Conservation (phyloP, 2,888 invertebrate genomes). For the Caenorhabditis wallacei region DNA sequence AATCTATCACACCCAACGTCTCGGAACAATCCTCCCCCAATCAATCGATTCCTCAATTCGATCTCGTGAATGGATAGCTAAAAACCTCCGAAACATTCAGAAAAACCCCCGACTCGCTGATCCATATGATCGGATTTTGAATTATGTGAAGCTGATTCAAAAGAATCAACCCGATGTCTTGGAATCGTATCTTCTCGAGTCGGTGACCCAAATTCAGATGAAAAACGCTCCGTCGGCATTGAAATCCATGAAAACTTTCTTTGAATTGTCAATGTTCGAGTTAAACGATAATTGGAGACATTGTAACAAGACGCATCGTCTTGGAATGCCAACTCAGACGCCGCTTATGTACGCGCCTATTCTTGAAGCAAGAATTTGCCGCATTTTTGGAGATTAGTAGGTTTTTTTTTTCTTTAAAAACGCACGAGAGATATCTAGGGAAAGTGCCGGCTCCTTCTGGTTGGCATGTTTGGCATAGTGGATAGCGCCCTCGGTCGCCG, state of each 20-base stretch:
- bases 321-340: slow-evolving; percentile 20
- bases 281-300: neutral
- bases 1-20: neutral
- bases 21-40: neutral
- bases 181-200: slow-evolving; percentile 56
- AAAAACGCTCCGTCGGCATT: slow-evolving; percentile 49
- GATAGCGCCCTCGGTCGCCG: no score
- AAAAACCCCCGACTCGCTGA: slow-evolving; percentile 19
- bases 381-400: slow-evolving; percentile 65
- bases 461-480: no score
- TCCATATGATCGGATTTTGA: slow-evolving; percentile 16
- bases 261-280: slow-evolving; percentile 61
- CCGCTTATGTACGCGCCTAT: slow-evolving; percentile 66
- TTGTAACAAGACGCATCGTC: neutral
- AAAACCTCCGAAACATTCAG: slow-evolving; percentile 17
- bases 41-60: slow-evolving; percentile 49
- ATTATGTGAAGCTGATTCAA: slow-evolving; percentile 18
- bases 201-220: slow-evolving; percentile 38
- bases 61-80: slow-evolving; percentile 23
- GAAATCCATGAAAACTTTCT: slow-evolving; percentile 56
- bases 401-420: neutral
- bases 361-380: slow-evolving; percentile 55
- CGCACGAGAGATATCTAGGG: no score
- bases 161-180: slow-evolving; percentile 40
- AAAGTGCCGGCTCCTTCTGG: no score